These are phyloP conservation scores for Acheta domesticus DNA, from an alignment of 2,888 invertebrate species.

Conservation along the genomic window DNA sequence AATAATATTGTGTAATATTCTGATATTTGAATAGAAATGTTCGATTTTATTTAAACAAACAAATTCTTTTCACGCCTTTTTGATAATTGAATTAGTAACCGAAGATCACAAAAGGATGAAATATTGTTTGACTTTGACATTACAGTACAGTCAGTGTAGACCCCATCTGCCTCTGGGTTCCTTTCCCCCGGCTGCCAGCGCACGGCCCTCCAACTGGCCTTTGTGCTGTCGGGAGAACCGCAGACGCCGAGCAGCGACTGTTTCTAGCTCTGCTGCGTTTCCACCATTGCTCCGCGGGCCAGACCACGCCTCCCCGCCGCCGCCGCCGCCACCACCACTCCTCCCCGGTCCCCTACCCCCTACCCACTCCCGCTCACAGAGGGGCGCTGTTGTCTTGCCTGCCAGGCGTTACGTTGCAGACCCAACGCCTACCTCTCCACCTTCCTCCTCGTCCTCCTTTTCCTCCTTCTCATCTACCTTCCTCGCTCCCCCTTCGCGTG, in stretches of 20 bases:
- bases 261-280: conserved; percentile 3
- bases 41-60: no score
- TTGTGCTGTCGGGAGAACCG: neutral
- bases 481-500: neutral
- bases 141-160: no score
- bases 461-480: neutral
- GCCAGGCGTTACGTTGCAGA: neutral
- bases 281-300: conserved; percentile 3
- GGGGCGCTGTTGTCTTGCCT: neutral
- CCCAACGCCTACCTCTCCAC: no score
- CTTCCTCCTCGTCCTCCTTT: neutral
- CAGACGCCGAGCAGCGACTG: neutral
- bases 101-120: no score
- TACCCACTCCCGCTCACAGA: neutral
- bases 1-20: no score
- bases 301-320: neutral
- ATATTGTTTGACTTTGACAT: no score
- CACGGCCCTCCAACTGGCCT: no score
- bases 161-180: no score
- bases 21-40: no score
- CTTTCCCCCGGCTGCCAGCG: no score
- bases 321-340: neutral
- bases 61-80: no score
- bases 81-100: no score
- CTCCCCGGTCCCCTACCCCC: neutral